A percentile compares a stretch with the other conserved stretches of the same genome.
phyloP scores from a whole-genome alignment of 2,113 vertebrate species.

The Opisthocomus hoazin region DNA sequence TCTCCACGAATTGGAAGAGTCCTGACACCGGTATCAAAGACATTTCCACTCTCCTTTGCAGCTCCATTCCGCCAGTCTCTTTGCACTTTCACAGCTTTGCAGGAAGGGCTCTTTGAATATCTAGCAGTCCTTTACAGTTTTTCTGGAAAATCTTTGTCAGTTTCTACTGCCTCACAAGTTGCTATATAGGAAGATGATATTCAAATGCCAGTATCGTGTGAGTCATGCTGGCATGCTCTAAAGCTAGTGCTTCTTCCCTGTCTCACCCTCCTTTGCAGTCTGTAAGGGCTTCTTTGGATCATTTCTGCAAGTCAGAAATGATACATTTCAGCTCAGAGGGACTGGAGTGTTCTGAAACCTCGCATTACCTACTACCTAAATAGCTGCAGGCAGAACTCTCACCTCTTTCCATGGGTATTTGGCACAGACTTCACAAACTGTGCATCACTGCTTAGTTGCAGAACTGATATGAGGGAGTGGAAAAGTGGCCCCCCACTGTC shows the following conservation, averaged over 20 bases:
- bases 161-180: background rate
- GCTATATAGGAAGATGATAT: background rate
- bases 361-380: background rate
- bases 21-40: background rate
- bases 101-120: background rate
- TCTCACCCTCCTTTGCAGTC: background rate
- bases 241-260: background rate
- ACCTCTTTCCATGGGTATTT: background rate
- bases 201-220: background rate
- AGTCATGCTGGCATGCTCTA: background rate
- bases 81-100: background rate
- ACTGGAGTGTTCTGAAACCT: background rate
- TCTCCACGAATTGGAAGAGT: background rate
- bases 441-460: background rate
- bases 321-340: background rate
- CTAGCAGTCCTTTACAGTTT: background rate
- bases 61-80: background rate
- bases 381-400: background rate
- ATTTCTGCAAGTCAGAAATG: background rate
- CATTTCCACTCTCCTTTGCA: background rate
- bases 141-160: background rate
- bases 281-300: background rate
- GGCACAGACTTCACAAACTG: background rate
- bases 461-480: background rate
- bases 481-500: background rate